Evolutionary conservation across 2,888 invertebrate species (phyloP).

Genomic region (Tenthredo amoena): DNA sequence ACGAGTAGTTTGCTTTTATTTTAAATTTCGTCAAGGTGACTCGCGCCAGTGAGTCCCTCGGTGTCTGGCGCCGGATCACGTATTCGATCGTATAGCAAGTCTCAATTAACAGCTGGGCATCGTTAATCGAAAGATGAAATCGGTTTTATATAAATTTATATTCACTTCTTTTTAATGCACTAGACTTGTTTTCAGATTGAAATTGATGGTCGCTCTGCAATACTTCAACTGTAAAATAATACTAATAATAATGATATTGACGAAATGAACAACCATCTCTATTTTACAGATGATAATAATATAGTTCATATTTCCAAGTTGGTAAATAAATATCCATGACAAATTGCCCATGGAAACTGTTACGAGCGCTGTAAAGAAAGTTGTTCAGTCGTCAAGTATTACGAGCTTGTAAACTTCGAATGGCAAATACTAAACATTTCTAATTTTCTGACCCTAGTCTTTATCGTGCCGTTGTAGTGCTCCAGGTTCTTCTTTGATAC

Average conservation of each 20-base stretch:
- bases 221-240: no score
- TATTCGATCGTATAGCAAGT: slow-evolving; percentile 29
- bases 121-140: slow-evolving; percentile 17
- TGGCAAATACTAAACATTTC: neutral
- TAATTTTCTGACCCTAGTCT: neutral
- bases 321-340: neutral
- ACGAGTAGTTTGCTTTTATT: slow-evolving; percentile 22
- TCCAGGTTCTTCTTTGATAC: neutral
- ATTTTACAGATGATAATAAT: slow-evolving; percentile 16
- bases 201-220: no score
- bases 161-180: neutral
- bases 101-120: slow-evolving; percentile 14
- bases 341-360: neutral
- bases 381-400: neutral
- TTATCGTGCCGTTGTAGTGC: neutral
- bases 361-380: slow-evolving; percentile 13
- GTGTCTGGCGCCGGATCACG: slow-evolving; percentile 30
- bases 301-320: neutral
- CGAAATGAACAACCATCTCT: neutral
- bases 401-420: slow-evolving; percentile 26
- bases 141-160: slow-evolving; percentile 1
- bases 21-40: slow-evolving; percentile 25
- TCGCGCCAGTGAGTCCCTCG: slow-evolving; percentile 1
- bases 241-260: neutral
- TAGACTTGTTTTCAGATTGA: slow-evolving; percentile 1